phyloP scores from a whole-genome alignment of 2,797 vertebrate species.

The Xenentodon cancila region DNA sequence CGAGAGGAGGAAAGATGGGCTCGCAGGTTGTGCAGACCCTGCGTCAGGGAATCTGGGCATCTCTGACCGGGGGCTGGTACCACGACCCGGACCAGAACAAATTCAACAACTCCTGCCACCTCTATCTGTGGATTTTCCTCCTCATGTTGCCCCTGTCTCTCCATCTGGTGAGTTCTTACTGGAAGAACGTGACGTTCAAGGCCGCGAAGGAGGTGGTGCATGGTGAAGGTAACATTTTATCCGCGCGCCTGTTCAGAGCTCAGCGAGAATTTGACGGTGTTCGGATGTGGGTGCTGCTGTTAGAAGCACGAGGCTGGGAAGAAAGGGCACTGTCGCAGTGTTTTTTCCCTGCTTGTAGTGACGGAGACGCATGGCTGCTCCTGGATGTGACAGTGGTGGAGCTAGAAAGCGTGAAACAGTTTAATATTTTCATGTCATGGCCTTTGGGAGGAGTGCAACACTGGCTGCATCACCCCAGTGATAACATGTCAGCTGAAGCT shows the following conservation, averaged over 20 bases:
- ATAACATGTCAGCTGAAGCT: not conserved
- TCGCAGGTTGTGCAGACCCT: conserved; percentile 93
- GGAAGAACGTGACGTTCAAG: conserved; percentile 58
- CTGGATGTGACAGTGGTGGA: conserved; percentile 43
- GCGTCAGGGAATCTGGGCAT: conserved; percentile 96
- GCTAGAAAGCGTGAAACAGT: conserved; percentile 29
- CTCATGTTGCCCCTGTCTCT: conserved; percentile 91
- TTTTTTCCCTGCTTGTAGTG: conserved; percentile 68
- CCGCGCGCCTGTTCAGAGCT: conserved; percentile 21
- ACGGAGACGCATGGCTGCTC: conserved; percentile 71
- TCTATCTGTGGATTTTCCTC: conserved; percentile 96
- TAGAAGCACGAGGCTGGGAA: conserved; percentile 2
- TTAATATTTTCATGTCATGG: conserved; percentile 22
- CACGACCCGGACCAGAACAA: conserved; percentile 95
- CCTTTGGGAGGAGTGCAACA: conserved; percentile 19
- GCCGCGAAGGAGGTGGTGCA: conserved; percentile 56
- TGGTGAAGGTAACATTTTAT: conserved; percentile 22
- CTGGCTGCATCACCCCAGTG: not conserved
- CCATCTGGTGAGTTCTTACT: conserved; percentile 90
- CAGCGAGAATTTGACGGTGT: not conserved
- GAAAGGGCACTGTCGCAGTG: conserved; percentile 76
- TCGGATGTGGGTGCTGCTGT: conserved; percentile 29
- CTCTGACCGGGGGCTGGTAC: conserved; percentile 96
- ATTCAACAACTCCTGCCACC: conserved; percentile 97
- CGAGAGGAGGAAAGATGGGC: conserved; percentile 82